phyloP scores from a whole-genome alignment of 2,888 invertebrate species.

The Acholoe squamosa region DNA sequence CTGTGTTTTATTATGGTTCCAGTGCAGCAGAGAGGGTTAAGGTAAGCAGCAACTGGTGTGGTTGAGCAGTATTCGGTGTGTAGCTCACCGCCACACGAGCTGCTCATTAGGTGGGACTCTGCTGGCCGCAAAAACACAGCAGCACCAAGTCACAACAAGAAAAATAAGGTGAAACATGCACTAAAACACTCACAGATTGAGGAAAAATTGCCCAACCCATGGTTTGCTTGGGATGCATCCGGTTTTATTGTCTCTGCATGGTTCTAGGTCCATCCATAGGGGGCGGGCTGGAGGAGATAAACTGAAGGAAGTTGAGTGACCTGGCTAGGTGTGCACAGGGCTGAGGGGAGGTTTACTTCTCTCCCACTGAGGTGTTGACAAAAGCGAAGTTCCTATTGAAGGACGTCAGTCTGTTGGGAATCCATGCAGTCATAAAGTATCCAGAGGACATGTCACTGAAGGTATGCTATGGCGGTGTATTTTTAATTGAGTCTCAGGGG shows the following conservation, averaged over 20 bases:
- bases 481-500: conserved; percentile 21
- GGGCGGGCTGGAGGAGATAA: neutral
- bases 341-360: neutral
- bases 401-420: neutral
- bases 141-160: conserved; percentile 12
- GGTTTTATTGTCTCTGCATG: conserved; percentile 24
- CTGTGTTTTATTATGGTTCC: too few species aligned
- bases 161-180: neutral
- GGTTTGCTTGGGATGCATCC: neutral
- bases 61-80: neutral
- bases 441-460: neutral
- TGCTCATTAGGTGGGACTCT: neutral
- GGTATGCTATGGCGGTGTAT: conserved; percentile 4
- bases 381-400: conserved; percentile 31
- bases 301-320: neutral
- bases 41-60: neutral
- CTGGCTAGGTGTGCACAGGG: neutral
- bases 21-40: too few species aligned
- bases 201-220: neutral
- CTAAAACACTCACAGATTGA: neutral
- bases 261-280: neutral
- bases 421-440: conserved; percentile 3
- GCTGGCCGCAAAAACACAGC: conserved; percentile 7
- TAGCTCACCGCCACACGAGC: neutral
- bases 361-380: neutral